Evolutionary conservation across 2,888 invertebrate species (phyloP), one percentile per base, ranked within the genome.

Genomic region (Arge pagana): DNA sequence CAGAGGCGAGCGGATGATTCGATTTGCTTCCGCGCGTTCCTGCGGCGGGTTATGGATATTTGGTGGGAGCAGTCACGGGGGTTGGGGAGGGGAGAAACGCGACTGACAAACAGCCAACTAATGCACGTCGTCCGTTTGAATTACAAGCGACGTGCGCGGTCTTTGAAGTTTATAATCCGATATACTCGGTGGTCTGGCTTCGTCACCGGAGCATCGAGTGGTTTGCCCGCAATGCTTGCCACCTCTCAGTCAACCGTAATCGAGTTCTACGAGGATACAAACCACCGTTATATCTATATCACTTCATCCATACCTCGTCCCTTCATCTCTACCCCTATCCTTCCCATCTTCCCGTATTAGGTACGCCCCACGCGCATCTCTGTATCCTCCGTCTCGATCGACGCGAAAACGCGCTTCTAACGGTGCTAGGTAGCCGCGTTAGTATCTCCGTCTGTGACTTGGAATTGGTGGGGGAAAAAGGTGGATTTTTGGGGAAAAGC

Each of bases 151-250:
- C 63, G n/a, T n/a, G n/a, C 66, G 65, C 60, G 68, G 61, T 67
- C 70, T 72, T 68, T 71, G 71, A 72, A 72, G 71, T 74, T 74
- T 67, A 73, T 74, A 74, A 74, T 74, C 71, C 69, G 74, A 74
- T 74, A 70, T 67, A 64, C 64, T 62, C 55, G 52, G 59, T 65
- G 63, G 66, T 67, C 69, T 61, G 63, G 54, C 56, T 57, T 62
- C 59, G 59, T 67, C 68, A 60, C 69, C 45, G 66, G 66, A 67
- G 67, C 67, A 70, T 66, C 71, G 72, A 74, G 71, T 72, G 74
- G 69, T 74, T 67, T 69, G 62, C 65, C 73, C 71, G 66, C 70
- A 63, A 61, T 63, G 57, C 64, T 67, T 60, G 64, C 68, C 68
- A 66, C 71, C 72, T 68, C 61, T 60, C 65, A 64, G 68, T 68